Evolutionary conservation across 2,888 invertebrate species (phyloP).

Genomic region (Metallyticus violacea): DNA sequence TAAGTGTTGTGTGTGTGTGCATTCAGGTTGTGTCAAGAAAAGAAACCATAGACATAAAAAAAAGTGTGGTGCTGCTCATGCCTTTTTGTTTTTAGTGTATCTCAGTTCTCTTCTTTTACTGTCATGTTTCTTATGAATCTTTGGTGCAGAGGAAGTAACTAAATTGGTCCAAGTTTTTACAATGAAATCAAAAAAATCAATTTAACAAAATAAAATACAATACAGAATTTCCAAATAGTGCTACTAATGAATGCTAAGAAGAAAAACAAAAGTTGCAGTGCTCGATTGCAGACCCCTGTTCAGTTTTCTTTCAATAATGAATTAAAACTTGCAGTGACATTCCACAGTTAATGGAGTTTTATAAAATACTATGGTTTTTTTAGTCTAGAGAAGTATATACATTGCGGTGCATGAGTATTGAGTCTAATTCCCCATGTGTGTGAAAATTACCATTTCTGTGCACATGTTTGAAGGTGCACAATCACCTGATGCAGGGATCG

Average conservation of each 20-base stretch:
- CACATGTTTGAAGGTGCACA: not conserved
- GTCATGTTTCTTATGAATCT: not conserved
- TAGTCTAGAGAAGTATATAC: not conserved
- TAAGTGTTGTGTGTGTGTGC: conserved; percentile 2
- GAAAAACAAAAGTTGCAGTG: not conserved
- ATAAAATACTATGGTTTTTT: not conserved
- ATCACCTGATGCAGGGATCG: not conserved
- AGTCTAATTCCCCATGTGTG: not conserved
- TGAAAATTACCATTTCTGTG: not conserved
- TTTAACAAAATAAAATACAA: not conserved
- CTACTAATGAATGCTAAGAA: not conserved
- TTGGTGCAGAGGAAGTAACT: not conserved
- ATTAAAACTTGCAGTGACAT: not conserved
- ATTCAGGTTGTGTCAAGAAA: not conserved
- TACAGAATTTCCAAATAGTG: not conserved
- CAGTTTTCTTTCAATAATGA: not conserved
- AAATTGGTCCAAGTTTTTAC: not conserved
- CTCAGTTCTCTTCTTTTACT: not conserved
- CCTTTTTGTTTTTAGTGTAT: not conserved
- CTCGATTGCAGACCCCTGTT: not conserved
- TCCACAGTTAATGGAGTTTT: not conserved
- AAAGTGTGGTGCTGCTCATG: not conserved
- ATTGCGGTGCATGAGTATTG: not conserved
- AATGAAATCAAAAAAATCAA: not conserved
- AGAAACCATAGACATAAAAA: not conserved